Conservation (phyloP, 2,888 invertebrate genomes). For the Ernsta delagoae region DNA sequence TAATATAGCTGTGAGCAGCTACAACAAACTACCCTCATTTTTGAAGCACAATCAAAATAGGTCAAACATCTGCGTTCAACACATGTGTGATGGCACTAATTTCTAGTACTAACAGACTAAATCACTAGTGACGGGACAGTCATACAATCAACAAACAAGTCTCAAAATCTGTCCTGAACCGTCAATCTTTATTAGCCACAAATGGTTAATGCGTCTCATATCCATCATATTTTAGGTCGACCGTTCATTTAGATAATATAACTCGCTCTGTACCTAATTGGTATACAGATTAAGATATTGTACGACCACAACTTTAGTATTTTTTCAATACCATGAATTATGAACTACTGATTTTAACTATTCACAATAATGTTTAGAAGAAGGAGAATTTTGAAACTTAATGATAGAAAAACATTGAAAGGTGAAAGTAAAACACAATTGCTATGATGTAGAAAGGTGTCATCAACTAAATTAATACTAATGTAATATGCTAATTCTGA, state of each 20-base stretch:
- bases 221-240: no score
- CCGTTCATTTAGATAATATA: no score
- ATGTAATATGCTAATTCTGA: conserved; percentile 32
- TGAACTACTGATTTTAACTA: no score
- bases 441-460: conserved; percentile 1
- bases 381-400: no score
- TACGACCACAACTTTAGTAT: no score
- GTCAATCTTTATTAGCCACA: conserved; percentile 21
- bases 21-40: no score
- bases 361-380: no score
- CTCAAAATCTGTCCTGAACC: conserved; percentile 16
- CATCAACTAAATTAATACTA: conserved; percentile 15
- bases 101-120: neutral
- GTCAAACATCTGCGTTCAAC: conserved; percentile 10
- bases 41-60: neutral
- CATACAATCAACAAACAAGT: neutral
- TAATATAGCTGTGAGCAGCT: no score
- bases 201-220: neutral
- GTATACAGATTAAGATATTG: no score
- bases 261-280: no score
- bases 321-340: no score
- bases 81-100: neutral
- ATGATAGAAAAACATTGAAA: neutral
- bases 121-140: neutral
- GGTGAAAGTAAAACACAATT: conserved; percentile 10